phyloP scores from a whole-genome alignment of 2,113 vertebrate species.

The Oreochromis spilurus region DNA sequence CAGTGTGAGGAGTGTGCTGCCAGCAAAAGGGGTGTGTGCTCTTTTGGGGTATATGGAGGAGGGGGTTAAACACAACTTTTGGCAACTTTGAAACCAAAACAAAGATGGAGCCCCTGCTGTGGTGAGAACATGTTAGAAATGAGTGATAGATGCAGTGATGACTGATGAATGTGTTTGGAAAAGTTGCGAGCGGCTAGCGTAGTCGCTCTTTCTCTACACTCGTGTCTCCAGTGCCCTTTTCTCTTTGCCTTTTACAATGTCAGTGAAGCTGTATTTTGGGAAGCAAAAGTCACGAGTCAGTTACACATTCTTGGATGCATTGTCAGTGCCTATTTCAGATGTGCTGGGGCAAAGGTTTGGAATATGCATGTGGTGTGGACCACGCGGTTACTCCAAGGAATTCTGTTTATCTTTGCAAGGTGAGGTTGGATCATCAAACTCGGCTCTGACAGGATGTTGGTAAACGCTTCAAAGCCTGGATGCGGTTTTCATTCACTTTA shows the following conservation, averaged over 20 bases:
- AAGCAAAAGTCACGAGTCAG: slow-evolving; percentile 47
- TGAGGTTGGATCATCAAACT: neutral
- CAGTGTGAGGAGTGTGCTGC: slow-evolving; percentile 14
- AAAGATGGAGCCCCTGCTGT: slow-evolving; percentile 11
- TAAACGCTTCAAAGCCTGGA: neutral
- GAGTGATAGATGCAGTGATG: neutral
- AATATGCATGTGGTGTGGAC: neutral
- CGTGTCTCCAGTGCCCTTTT: neutral
- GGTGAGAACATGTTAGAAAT: neutral
- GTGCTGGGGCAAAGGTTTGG: neutral
- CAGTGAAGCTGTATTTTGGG: slow-evolving; percentile 39
- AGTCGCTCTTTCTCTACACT: neutral
- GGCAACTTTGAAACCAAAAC: slow-evolving; percentile 45
- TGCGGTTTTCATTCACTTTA: slow-evolving; percentile 3
- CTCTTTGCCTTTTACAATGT: neutral
- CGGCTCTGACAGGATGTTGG: neutral
- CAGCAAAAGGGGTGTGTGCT: slow-evolving; percentile 18
- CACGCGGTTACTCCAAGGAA: neutral
- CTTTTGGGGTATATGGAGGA: neutral
- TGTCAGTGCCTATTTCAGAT: slow-evolving; percentile 48
- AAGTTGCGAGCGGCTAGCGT: neutral
- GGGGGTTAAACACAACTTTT: slow-evolving; percentile 10
- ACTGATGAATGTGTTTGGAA: neutral
- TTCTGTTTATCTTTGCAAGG: slow-evolving; percentile 38
- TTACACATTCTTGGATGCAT: slow-evolving; percentile 1